Conservation (phyloP, 2,113 vertebrate genomes). For the Mus musculus region GRCm39 chr3:99609501-99610000, state of each 20-base stretch:
- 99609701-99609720: neutral
- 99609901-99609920: neutral
- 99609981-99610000: neutral
- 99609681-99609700: neutral
- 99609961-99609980: neutral
- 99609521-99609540: neutral
- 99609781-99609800: neutral
- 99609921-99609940: neutral
- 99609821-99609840: neutral
- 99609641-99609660: neutral
- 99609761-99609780: neutral
- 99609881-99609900: neutral
- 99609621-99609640: neutral
- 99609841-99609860: neutral
- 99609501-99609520: neutral
- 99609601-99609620: neutral
- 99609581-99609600: neutral
- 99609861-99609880: neutral
- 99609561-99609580: neutral
- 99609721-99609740: neutral
- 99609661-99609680: neutral
- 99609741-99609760: neutral
- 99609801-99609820: neutral
- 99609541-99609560: neutral
- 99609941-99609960: neutral